Conservation (phyloP, 2,888 invertebrate genomes). For the Machimus atricapillus region DNA sequence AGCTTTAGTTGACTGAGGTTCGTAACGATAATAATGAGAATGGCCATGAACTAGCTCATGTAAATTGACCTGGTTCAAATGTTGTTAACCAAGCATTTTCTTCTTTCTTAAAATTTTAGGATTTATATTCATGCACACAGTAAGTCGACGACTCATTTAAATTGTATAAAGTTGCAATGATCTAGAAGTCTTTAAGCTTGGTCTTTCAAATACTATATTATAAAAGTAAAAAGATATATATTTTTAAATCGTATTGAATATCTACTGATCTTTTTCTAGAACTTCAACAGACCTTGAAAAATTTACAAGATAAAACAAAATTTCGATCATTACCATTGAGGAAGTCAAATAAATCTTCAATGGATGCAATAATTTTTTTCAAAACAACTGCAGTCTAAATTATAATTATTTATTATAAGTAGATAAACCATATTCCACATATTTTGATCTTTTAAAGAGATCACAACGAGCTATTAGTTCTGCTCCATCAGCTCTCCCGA, state of each 20-base stretch:
- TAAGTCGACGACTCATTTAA: neutral
- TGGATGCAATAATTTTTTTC: neutral
- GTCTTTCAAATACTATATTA: too few relatives aligned
- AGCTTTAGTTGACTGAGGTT: neutral
- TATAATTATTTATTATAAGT: neutral
- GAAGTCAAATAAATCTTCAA: neutral
- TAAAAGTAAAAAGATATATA: too few relatives aligned
- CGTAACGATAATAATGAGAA: neutral
- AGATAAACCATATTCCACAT: neutral
- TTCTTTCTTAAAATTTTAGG: neutral
- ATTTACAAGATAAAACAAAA: neutral
- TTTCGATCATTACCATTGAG: neutral
- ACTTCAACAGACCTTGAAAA: neutral
- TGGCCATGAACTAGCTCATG: neutral
- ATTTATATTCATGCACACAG: neutral
- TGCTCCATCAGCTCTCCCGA: neutral
- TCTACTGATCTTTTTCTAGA: neutral
- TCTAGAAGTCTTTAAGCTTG: too few relatives aligned
- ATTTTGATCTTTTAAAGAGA: neutral
- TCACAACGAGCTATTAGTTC: neutral
- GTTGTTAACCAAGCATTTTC: neutral
- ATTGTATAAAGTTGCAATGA: neutral
- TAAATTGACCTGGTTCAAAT: neutral
- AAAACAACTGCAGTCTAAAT: neutral
- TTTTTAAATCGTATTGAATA: neutral